Evolutionary conservation across 2,113 vertebrate species (phyloP), one percentile per base, ranked within the genome.

Genomic region (Girardinichthys multiradiatus): DNA sequence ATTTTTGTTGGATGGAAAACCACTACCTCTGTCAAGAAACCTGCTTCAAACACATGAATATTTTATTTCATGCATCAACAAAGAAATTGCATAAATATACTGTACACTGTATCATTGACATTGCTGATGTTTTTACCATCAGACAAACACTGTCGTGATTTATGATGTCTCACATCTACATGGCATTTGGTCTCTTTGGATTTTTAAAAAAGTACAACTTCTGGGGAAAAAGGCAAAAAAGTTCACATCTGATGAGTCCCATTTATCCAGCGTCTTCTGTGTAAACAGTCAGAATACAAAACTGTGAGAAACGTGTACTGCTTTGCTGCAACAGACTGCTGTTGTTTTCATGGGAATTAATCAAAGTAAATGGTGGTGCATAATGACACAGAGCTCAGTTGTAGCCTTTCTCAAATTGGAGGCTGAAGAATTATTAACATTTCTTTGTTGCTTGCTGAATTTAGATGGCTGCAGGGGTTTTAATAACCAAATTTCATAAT

Each of bases 271-370:
- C 10, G 48, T 79, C 26, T 76, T 54, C 30, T 39, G n/a, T 62
- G 39, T 70, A 64, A 67, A 51, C 29, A 12, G 24, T 14, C 29
- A 51, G 58, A 70, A 61, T 28, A 26, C 14, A 51, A n/a, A 72
- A 30, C 31, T 69, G 29, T 19, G 51, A 37, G 57, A 60, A 72
- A 51, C 19, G 2, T 37, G 60, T 61, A 30, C 19, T 48, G 42
- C 57, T 66, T 51, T 57, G 65, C 33, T 42, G 57, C 2, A 57
- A 33, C n/a, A 48, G 63, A 54, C 21, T 3, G 29, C 29, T 58
- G 54, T 39, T 27, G 1, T 82, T 74, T 79, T 72, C 37, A 64
- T 66, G 71, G 19, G 70, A 80, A 70, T 72, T 31, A 64, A 74
- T 86, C 64, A 77, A 67, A 77, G 65, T 71, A 69, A 71, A 82